Percentiles rank a stretch among this genome's conserved stretches.
Conservation (phyloP, 2,888 invertebrate genomes). For the Spodoptera exigua region DNA sequence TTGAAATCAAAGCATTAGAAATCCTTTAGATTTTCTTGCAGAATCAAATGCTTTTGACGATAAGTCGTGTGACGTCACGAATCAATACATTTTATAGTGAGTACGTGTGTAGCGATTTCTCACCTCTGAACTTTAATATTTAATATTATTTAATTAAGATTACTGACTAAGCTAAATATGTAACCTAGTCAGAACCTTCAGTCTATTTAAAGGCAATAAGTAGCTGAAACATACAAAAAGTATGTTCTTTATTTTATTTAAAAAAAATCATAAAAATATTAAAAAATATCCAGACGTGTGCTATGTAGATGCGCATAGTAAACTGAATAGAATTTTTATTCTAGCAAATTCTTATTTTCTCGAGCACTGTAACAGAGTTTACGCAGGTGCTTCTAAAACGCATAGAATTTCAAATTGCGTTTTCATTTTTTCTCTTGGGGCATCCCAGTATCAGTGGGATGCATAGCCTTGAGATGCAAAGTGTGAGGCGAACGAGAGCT, state of each 20-base stretch:
- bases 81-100: no score
- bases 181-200: no score
- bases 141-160: no score
- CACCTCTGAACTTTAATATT: no score
- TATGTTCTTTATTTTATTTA: constrained; percentile 3
- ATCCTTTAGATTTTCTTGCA: no score
- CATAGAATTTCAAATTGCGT: constrained; percentile 87
- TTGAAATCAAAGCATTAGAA: no score
- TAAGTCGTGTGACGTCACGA: no score
- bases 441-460: constrained; percentile 84
- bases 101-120: no score
- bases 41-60: no score
- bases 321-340: constrained; percentile 46
- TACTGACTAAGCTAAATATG: no score
- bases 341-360: constrained; percentile 56
- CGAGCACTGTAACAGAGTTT: constrained; percentile 61
- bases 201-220: no score
- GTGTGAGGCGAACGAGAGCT: constrained; percentile 83
- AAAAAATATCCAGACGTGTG: constrained; percentile 19
- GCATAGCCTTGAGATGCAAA: constrained; percentile 89
- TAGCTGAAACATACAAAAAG: no score
- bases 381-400: constrained; percentile 82
- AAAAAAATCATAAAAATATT: constrained; percentile 23
- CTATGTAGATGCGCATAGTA: constrained; percentile 32
- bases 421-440: constrained; percentile 86